Evolutionary conservation across 2,113 vertebrate genomes (phyloP), one percentile per base, ranked within the genome.

Genomic region (Antigone vipio): DNA sequence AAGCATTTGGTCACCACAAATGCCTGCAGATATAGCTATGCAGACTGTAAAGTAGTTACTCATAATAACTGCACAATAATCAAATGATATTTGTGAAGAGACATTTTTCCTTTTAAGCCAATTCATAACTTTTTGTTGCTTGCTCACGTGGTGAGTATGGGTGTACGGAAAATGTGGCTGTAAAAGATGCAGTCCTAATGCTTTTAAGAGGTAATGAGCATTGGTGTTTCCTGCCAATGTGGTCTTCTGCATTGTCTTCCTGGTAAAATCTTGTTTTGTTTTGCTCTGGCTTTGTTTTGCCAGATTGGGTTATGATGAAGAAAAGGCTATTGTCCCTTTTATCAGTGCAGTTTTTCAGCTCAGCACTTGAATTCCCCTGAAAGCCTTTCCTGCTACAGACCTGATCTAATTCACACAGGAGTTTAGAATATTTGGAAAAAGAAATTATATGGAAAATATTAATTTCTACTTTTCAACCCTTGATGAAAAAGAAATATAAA

Each of bases 151-250:
- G 11, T 47, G 34, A 56, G 5, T 59, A 35, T 24, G 19, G 21
- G n/a, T 15, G 6, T 38, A 66, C 0, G 6, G 29, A 38, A 63
- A 63, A 4, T 29, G 17, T 52, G 72, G 12, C 50, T 86, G 15
- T 47, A 58, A 38, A 76, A 91, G 27, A 13, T 50, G 12, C 30
- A 58, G 30, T 66, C 15, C 5, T 21, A n/a, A 20, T 12, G 8
- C 8, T 83, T 79, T 67, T 42, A 47, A 55, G 59, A 35, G 27
- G 23, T 47, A 0, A 0, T 49, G n/a, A 79, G 2, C 27, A 15
- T 3, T 34, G 55, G 14, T 32, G 23, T 9, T 12, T 83, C 62
- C 62, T 85, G 22, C 5, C n/a, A n/a, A 6, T 35, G 42, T 66
- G 29, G 19, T 74, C 5, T 11, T 52, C n/a, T 75, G 6, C 12